Percentiles rank a stretch among this genome's conserved stretches.
Conservation (phyloP, 2,113 vertebrate species). For the Choloepus hoffmanni region DNA sequence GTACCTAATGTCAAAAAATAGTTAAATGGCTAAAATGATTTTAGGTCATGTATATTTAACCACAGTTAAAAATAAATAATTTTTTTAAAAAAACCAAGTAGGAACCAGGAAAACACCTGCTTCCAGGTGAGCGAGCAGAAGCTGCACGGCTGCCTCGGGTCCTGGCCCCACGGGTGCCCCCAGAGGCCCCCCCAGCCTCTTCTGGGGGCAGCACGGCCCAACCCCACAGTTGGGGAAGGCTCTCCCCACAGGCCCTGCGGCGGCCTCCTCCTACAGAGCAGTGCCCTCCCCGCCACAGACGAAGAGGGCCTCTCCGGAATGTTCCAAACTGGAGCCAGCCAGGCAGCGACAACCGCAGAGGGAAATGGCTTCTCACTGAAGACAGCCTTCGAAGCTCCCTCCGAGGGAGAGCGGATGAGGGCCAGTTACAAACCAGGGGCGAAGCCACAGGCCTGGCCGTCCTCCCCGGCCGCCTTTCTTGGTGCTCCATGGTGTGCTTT, state of each 20-base stretch:
- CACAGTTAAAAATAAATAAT: neutral
- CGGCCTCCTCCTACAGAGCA: too few species aligned
- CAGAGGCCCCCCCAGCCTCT: neutral
- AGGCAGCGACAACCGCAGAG: neutral
- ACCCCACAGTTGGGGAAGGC: too few species aligned
- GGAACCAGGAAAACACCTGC: rapidly evolving
- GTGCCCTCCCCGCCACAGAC: neutral
- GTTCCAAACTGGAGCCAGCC: rapidly evolving
- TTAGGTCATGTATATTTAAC: too few species aligned
- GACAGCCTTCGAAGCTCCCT: rapidly evolving
- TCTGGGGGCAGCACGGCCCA: neutral
- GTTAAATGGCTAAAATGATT: too few species aligned
- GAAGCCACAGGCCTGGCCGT: too few species aligned
- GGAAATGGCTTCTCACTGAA: neutral
- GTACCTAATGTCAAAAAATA: too few species aligned
- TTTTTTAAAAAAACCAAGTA: neutral
- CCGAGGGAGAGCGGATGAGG: neutral
- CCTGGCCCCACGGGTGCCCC: too few species aligned
- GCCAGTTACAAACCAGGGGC: too few species aligned
- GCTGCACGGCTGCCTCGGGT: neutral
- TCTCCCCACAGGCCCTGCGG: too few species aligned
- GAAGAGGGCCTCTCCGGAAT: neutral
- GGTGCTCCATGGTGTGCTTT: too few species aligned
- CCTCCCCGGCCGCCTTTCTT: too few species aligned
- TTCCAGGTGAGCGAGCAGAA: neutral